These are phyloP conservation scores for Tarsius wallacei DNA, from an alignment of 2,797 vertebrate species.

Conservation along the genomic window DNA sequence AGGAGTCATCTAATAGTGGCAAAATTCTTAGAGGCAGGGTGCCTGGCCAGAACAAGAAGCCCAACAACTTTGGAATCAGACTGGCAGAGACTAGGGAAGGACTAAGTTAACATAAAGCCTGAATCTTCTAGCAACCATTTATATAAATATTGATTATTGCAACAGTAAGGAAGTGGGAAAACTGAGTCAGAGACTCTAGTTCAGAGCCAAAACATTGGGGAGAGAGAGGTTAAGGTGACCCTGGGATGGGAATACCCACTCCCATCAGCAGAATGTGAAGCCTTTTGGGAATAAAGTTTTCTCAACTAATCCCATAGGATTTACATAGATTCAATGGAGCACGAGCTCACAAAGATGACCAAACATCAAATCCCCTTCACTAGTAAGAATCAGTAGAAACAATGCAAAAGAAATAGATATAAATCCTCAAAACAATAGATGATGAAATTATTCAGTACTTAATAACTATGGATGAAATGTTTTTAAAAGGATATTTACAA, in stretches of 20 bases:
- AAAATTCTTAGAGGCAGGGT: not conserved
- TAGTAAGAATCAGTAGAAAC: slow-evolving; percentile 5
- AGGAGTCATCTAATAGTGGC: not conserved
- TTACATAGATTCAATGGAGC: not conserved
- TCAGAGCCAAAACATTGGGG: not conserved
- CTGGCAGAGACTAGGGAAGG: not conserved
- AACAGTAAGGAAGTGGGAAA: not conserved
- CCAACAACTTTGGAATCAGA: not conserved
- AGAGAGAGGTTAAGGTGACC: not conserved
- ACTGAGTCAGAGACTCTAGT: not conserved
- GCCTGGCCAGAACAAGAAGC: not conserved
- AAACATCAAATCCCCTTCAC: not conserved
- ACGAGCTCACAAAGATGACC: slow-evolving; percentile 20
- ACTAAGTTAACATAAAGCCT: not conserved
- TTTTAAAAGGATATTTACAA: not conserved
- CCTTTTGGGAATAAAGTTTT: slow-evolving; percentile 36
- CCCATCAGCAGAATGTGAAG: not conserved
- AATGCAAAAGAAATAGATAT: not conserved
- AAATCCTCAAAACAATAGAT: not conserved
- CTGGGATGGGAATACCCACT: not conserved
- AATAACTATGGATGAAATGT: not conserved
- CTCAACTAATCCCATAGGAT: not conserved
- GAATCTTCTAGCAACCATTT: not conserved
- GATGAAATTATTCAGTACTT: not conserved
- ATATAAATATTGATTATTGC: not conserved